Base-by-base conservation (phyloP, 1,140 invertebrate genomes). In the Papilio machaon region DNA sequence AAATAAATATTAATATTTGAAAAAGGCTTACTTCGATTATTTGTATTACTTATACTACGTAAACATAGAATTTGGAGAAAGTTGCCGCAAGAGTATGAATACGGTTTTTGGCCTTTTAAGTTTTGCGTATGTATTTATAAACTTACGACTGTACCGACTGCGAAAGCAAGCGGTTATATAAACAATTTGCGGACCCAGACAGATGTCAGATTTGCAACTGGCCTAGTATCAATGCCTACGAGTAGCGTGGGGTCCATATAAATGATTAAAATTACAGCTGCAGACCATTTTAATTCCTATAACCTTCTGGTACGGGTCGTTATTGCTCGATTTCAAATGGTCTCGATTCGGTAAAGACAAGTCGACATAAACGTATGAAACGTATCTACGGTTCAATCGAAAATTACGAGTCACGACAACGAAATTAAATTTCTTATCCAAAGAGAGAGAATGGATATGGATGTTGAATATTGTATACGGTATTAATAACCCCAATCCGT, bases 91-190 rank as follows among this genome's bases (percentile, higher is more conserved):
- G 9, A 15, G 10, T 76, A 52, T 52, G 1, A 30, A 76, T 52
- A 54, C 74, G 49, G 47, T 76, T 47, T 30, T 11, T 30, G 47
- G 47, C 47, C 35, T 52, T 54, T 75, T 75, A 47, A 60, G 58
- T 64, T 81, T 43, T 79, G 73, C 49, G 47, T 74, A 76, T 79
- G 46, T 75, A 73, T 79, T 81, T 77, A 81, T 82, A 67, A 84
- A 80, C 78, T 73, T 77, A 83, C 52, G 75, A 70, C 54, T 76
- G 43, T 79, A 73, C 38, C 17, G 52, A 77, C 81, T 80, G 86
- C 85, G 86, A 89, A 90, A 89, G 85, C 84, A 78, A 79, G 58
- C 60, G 74, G 74, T 88, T 89, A 89, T 84, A 79, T 85, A 88
- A 90, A 88, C 84, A 84, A 60, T 70, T 54, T 76, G 82, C 75